Evolutionary conservation across 2,888 invertebrate genomes (phyloP), one percentile per base, ranked within the genome.

Genomic region (Malthinus seriepunctatus): DNA sequence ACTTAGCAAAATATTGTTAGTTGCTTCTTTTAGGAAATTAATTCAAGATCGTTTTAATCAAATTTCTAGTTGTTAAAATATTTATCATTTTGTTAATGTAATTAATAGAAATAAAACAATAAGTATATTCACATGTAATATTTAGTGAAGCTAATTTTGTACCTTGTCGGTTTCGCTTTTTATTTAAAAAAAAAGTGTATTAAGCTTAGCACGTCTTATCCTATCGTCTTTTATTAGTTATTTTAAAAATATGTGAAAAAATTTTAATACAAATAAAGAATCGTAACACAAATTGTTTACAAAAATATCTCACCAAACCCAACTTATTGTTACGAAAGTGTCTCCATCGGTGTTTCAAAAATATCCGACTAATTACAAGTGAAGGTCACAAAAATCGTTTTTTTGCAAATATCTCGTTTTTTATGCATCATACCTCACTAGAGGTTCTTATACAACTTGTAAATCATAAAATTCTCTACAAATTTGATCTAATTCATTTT

Each of bases 31-130:
- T 15, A 23, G 14, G n/a, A 42, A 42, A 23, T 15, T 15, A 42
- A 23, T 42, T 42, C 39, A 23, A 42, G 12, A 15, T 15, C 14
- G 8, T 42, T 42, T 42, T 15, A 42, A 15, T 15, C 14, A 23
- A 42, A 42, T 15, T 42, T 42, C 14, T 42, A 42, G 39, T 42
- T 42, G 39, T 42, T 42, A 42, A 42, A 42, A 42, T 42, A 42
- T 42, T 42, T 15, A 42, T 42, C 15, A 42, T 42, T 42, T 42
- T 42, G 15, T 42, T 42, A 42, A 42, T 14, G 23, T 42, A 42
- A 42, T 42, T 15, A 42, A 42, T 42, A 42, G 39, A 15, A 42
- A 42, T 42, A 42, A 42, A 42, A 23, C 23, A 23, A 42, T 42
- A 42, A 14, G 15, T 42, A 42, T 9, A 9, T 42, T 8, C 15